Conservation (phyloP, 2,797 vertebrate genomes). For the Gadopsis marmoratus region DNA sequence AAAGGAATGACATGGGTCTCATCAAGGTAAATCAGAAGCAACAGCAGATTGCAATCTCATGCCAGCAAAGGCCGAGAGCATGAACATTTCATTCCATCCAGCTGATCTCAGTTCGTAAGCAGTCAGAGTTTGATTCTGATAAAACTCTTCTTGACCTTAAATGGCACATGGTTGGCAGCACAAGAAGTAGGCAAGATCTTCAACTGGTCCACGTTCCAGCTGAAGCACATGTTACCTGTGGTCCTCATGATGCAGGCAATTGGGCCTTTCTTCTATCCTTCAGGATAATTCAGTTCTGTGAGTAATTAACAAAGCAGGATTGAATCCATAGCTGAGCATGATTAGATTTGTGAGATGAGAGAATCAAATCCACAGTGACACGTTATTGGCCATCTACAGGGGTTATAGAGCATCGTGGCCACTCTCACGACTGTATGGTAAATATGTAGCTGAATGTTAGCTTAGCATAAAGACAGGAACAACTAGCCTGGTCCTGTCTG, state of each 20-base stretch:
- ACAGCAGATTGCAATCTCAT: slow-evolving; percentile 53
- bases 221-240: background rate
- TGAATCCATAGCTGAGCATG: background rate
- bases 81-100: slow-evolving; percentile 62
- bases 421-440: background rate
- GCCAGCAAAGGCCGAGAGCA: slow-evolving; percentile 44
- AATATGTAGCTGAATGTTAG: background rate
- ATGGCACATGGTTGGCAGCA: slow-evolving; percentile 63
- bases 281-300: background rate
- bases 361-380: background rate
- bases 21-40: slow-evolving; percentile 72
- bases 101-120: slow-evolving; percentile 67
- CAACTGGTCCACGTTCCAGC: slow-evolving; percentile 17
- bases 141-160: slow-evolving; percentile 69
- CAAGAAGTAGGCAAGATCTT: slow-evolving; percentile 41
- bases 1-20: slow-evolving; percentile 58
- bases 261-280: background rate
- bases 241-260: background rate
- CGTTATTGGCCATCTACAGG: background rate
- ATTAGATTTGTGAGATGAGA: background rate
- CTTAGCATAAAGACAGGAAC: background rate
- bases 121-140: slow-evolving; percentile 60
- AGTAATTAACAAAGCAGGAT: background rate
- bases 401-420: background rate
- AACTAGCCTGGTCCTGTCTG: background rate